Evolutionary conservation across 2,888 invertebrate species (phyloP).

Genomic region (Meta bourneti): DNA sequence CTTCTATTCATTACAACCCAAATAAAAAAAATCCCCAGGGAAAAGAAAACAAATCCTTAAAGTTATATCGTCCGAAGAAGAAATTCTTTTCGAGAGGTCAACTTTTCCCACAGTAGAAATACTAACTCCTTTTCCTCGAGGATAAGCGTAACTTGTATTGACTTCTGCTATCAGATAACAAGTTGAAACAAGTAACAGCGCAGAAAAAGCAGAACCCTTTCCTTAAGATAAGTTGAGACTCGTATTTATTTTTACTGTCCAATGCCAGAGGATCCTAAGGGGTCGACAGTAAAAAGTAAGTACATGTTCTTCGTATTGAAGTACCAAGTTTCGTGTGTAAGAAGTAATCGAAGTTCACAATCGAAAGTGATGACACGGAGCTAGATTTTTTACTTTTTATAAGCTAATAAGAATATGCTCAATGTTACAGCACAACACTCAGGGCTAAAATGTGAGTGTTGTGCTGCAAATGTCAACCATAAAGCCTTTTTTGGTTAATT

Average conservation of each 20-base stretch:
- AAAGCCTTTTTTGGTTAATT: too few relatives aligned
- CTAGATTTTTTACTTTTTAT: neutral
- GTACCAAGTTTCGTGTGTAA: neutral
- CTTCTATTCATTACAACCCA: neutral
- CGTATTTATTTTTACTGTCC: neutral
- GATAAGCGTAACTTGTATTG: conserved; percentile 1
- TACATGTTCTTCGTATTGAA: neutral
- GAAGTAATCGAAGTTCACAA: neutral
- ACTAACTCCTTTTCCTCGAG: neutral
- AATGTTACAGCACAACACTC: too few relatives aligned
- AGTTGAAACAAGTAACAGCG: neutral
- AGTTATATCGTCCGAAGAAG: neutral
- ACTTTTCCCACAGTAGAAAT: neutral
- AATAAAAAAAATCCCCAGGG: neutral
- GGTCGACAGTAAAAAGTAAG: neutral
- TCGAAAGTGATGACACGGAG: neutral
- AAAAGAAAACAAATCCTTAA: neutral
- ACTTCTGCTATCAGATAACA: neutral
- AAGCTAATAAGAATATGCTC: too few relatives aligned
- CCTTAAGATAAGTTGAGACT: neutral
- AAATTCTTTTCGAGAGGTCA: neutral
- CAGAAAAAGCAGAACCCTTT: neutral
- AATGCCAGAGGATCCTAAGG: neutral
- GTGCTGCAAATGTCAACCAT: too few relatives aligned
- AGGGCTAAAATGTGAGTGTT: too few relatives aligned